Conservation (phyloP, 2,113 vertebrate species). For the Machaerirhynchus nigripectus region DNA sequence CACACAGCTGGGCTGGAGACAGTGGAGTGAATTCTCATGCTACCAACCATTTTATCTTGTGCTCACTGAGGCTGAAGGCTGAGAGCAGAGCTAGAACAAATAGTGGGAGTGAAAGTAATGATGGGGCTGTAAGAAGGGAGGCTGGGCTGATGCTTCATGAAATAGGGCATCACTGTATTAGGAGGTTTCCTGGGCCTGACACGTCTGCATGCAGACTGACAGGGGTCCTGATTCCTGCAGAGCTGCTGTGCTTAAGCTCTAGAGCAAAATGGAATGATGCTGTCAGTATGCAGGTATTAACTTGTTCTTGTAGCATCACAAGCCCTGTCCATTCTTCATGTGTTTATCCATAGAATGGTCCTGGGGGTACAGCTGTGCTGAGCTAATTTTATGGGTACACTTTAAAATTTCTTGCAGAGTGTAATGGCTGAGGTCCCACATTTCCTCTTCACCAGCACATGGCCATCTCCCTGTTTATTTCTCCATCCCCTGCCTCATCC, state of each 20-base stretch:
- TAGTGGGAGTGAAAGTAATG: neutral
- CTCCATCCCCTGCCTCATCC: neutral
- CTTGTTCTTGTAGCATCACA: neutral
- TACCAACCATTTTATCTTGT: neutral
- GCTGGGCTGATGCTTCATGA: neutral
- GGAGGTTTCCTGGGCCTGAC: neutral
- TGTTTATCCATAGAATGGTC: neutral
- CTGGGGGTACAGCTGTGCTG: neutral
- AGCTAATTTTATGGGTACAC: neutral
- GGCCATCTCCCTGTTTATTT: neutral
- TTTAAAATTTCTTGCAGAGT: neutral
- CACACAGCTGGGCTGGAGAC: neutral
- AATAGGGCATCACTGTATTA: neutral
- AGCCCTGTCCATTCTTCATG: neutral
- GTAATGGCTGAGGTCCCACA: neutral
- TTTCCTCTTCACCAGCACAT: neutral
- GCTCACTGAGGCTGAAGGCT: neutral
- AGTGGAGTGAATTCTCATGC: neutral
- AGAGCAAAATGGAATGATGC: neutral
- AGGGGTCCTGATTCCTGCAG: neutral
- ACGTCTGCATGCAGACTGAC: neutral
- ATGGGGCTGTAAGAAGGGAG: neutral
- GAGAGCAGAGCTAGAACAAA: neutral
- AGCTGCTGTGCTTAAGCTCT: neutral
- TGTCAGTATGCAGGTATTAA: neutral